Conservation (phyloP, 2,113 vertebrate genomes). For the Oryctolagus cuniculus region DNA sequence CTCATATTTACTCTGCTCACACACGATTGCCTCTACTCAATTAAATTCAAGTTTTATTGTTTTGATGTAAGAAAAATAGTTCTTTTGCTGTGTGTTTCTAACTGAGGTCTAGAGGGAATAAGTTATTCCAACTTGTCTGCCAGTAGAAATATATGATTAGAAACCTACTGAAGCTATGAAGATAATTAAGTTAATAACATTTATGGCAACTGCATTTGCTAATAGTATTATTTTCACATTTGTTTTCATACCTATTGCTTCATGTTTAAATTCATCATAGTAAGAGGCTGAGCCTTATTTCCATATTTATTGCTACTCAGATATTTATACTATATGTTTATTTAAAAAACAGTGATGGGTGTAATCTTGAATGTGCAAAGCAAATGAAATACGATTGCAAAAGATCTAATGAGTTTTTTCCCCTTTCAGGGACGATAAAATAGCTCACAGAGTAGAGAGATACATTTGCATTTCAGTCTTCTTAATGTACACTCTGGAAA, state of each 20-base stretch:
- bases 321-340: constrained; percentile 67
- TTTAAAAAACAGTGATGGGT: constrained; percentile 54
- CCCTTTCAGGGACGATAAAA: constrained; percentile 60
- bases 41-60: constrained; percentile 65
- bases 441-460: constrained; percentile 2
- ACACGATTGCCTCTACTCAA: constrained; percentile 58
- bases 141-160: constrained; percentile 65
- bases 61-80: constrained; percentile 73
- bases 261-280: constrained; percentile 61
- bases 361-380: constrained; percentile 63
- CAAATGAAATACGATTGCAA: constrained; percentile 55
- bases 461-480: constrained; percentile 10
- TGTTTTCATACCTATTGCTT: constrained; percentile 69
- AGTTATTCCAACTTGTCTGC: constrained; percentile 58
- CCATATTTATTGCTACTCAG: constrained; percentile 60
- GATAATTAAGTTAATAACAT: constrained; percentile 77
- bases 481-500: constrained; percentile 32
- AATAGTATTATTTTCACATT: constrained; percentile 57
- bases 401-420: constrained; percentile 45
- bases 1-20: constrained; percentile 52
- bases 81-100: constrained; percentile 9
- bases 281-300: constrained; percentile 66
- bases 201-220: constrained; percentile 63
- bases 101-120: constrained; percentile 24
- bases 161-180: constrained; percentile 63